These are phyloP conservation scores for Agraylea sexmaculata DNA, from an alignment of 1,140 invertebrate species.

Conservation along the genomic window DNA sequence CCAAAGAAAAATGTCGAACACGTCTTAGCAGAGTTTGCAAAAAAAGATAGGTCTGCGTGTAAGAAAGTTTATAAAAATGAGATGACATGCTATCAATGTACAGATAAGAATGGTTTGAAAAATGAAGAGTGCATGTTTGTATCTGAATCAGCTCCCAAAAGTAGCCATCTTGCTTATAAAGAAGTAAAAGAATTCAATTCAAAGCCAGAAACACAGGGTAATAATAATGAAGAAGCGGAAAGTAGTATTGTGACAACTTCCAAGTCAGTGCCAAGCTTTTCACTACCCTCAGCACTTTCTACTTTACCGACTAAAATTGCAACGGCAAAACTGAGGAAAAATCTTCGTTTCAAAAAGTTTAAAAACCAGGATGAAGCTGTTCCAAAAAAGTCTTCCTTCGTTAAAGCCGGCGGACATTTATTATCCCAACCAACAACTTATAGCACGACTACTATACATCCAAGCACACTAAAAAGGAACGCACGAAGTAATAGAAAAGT, in stretches of 20 bases:
- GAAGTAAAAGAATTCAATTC: constrained; percentile 41
- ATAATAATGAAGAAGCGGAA: constrained; percentile 30
- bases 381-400: constrained; percentile 6
- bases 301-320: constrained; percentile 1
- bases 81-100: constrained; percentile 63
- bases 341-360: constrained; percentile 17
- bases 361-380: constrained; percentile 6
- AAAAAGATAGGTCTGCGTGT: constrained; percentile 56
- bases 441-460: neutral
- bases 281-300: neutral
- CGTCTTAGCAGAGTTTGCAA: constrained; percentile 53
- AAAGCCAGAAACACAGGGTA: constrained; percentile 28
- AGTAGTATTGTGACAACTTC: constrained; percentile 33
- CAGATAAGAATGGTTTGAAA: constrained; percentile 50
- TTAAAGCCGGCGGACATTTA: constrained; percentile 5
- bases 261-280: constrained; percentile 19
- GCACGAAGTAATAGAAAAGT: constrained; percentile 13
- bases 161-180: constrained; percentile 44
- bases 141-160: constrained; percentile 45
- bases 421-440: constrained; percentile 3
- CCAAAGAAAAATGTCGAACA: constrained; percentile 52
- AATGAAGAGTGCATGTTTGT: constrained; percentile 67
- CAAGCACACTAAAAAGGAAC: constrained; percentile 8
- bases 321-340: constrained; percentile 13
- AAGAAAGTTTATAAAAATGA: constrained; percentile 55